A percentile compares a stretch with the other conserved stretches of the same genome.
Conservation (phyloP, 2,113 vertebrate species). For the Pluvianellus socialis region DNA sequence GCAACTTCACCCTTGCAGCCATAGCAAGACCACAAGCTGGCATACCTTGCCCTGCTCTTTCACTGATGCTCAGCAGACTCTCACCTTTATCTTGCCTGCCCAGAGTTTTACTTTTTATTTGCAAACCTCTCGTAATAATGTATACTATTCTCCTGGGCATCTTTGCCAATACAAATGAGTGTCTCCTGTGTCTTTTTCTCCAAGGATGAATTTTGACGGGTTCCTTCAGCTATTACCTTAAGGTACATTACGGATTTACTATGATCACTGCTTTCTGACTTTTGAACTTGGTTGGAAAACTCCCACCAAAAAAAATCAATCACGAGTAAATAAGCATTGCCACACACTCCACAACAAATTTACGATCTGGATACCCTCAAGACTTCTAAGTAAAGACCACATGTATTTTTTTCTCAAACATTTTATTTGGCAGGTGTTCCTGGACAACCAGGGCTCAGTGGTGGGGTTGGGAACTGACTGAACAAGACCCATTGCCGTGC, state of each 20-base stretch:
- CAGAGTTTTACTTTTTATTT: background rate
- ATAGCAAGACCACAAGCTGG: background rate
- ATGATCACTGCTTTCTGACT: background rate
- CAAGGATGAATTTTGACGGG: background rate
- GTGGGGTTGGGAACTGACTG: background rate
- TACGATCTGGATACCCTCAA: background rate
- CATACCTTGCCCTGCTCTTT: background rate
- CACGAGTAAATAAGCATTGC: background rate
- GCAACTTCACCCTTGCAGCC: background rate
- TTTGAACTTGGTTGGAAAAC: background rate
- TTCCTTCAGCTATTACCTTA: background rate
- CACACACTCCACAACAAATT: background rate
- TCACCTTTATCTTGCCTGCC: background rate
- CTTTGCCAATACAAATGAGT: background rate
- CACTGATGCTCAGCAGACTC: background rate
- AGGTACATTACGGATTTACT: background rate
- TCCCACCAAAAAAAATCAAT: background rate
- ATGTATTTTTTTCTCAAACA: background rate
- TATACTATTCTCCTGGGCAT: background rate
- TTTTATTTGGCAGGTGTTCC: conserved; percentile 52
- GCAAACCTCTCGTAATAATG: background rate
- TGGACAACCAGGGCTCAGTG: background rate
- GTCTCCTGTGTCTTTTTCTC: background rate
- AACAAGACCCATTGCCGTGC: background rate
- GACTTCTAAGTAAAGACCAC: background rate